Percentiles rank a stretch among this genome's conserved stretches.
Conservation (phyloP, 2,113 vertebrate genomes). For the Psammodynastes pulverulentus region DNA sequence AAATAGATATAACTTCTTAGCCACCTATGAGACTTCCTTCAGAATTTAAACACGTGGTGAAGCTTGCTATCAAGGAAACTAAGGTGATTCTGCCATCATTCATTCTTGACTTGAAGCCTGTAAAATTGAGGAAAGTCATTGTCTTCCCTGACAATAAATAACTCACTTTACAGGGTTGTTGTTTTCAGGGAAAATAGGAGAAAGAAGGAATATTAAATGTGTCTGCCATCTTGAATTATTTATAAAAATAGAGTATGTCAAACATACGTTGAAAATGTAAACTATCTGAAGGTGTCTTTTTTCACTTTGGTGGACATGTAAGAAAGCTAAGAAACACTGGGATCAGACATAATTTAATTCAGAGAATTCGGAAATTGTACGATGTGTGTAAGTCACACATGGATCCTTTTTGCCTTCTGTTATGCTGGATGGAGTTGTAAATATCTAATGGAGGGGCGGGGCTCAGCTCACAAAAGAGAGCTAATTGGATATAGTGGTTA, state of each 20-base stretch:
- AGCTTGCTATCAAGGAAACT: neutral
- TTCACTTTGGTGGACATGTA: neutral
- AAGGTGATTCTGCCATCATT: neutral
- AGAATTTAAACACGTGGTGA: neutral
- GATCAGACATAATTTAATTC: neutral
- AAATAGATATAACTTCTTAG: neutral
- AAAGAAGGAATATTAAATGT: neutral
- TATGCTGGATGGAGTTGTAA: neutral
- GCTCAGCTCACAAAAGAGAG: neutral
- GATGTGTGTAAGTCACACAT: neutral
- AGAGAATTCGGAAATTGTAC: neutral
- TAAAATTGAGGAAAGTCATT: neutral
- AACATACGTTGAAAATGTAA: neutral
- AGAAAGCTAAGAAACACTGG: neutral
- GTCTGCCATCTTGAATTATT: neutral
- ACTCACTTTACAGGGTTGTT: neutral
- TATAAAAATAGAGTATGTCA: neutral
- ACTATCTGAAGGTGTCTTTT: neutral
- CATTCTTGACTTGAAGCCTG: neutral
- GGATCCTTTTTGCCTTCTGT: neutral
- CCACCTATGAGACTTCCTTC: neutral
- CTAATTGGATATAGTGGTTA: no score
- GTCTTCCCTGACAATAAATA: neutral
- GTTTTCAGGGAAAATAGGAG: neutral
- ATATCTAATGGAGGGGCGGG: neutral